phyloP scores from a whole-genome alignment of 2,797 vertebrate genomes.

The Myiotriccus ornatus region DNA sequence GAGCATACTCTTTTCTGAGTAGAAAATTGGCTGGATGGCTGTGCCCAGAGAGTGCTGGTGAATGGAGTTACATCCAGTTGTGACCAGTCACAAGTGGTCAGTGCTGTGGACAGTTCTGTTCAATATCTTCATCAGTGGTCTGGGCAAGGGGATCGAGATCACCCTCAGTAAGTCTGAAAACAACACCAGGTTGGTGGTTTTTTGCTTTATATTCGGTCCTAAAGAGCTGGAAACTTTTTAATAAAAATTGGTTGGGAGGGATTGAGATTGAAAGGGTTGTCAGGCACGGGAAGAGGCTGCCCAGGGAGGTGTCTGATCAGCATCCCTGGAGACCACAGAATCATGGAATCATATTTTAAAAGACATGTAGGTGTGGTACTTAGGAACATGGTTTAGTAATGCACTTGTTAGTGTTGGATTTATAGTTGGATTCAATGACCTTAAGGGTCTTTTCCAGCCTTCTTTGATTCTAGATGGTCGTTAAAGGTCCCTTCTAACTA shows the following conservation, averaged over 20 bases:
- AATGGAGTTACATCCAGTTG: not conserved
- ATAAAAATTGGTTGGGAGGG: too few species aligned
- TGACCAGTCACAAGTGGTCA: not conserved
- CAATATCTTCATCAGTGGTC: not conserved
- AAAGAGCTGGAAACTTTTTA: too few species aligned
- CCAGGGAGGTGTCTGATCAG: not conserved
- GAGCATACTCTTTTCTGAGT: rapidly evolving
- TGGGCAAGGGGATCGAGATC: not conserved
- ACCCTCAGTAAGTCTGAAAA: not conserved
- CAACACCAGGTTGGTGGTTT: not conserved
- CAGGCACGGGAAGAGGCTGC: not conserved
- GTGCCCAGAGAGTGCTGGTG: not conserved
- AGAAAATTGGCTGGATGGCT: rapidly evolving
- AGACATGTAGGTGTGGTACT: too few species aligned
- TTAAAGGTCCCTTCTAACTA: not conserved
- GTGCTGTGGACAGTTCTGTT: not conserved
- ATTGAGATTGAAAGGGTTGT: not conserved
- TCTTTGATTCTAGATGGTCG: rapidly evolving
- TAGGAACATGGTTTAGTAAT: not conserved
- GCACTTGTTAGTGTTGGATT: not conserved
- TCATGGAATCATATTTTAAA: not conserved
- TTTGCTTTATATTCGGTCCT: too few species aligned
- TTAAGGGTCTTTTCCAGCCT: not conserved
- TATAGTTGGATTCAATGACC: not conserved
- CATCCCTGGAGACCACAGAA: not conserved